phyloP scores from a whole-genome alignment of 2,797 vertebrate species.

The Arrhamphus sclerolepis region DNA sequence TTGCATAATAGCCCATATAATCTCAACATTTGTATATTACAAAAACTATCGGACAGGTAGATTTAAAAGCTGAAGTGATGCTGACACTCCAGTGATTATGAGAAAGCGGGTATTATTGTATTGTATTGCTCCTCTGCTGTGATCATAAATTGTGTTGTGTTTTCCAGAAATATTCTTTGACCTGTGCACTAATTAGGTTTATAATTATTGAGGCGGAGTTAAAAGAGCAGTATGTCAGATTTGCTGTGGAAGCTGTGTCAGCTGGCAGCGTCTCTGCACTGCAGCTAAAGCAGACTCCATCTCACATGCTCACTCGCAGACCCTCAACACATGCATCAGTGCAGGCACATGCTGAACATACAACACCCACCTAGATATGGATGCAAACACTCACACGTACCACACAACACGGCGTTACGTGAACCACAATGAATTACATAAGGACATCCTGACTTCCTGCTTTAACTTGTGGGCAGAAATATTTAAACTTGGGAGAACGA shows the following conservation, averaged over 20 bases:
- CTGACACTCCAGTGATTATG: conserved; percentile 2
- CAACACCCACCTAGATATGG: conserved; percentile 17
- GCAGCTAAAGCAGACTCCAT: conserved; percentile 57
- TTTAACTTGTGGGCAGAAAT: conserved; percentile 24
- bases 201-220: conserved; percentile 23
- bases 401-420: conserved; percentile 19
- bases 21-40: conserved; percentile 2
- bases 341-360: conserved; percentile 22
- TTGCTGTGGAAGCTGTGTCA: conserved; percentile 19
- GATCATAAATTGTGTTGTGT: conserved; percentile 20
- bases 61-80: conserved; percentile 1
- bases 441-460: conserved; percentile 45
- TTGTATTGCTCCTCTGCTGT: neutral
- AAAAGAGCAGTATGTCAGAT: conserved; percentile 22
- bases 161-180: conserved; percentile 34
- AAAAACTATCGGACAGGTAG: conserved; percentile 2
- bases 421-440: conserved; percentile 38
- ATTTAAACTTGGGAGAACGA: conserved; percentile 18
- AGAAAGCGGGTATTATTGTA: conserved; percentile 14
- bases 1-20: conserved; percentile 24
- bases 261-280: conserved; percentile 54
- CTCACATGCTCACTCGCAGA: conserved; percentile 38
- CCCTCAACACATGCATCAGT: conserved; percentile 30
- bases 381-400: conserved; percentile 13
- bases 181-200: conserved; percentile 35